Evolutionary conservation across 2,113 vertebrate species (phyloP), one percentile per base, ranked within the genome.

Genomic region (Mixornis gularis): DNA sequence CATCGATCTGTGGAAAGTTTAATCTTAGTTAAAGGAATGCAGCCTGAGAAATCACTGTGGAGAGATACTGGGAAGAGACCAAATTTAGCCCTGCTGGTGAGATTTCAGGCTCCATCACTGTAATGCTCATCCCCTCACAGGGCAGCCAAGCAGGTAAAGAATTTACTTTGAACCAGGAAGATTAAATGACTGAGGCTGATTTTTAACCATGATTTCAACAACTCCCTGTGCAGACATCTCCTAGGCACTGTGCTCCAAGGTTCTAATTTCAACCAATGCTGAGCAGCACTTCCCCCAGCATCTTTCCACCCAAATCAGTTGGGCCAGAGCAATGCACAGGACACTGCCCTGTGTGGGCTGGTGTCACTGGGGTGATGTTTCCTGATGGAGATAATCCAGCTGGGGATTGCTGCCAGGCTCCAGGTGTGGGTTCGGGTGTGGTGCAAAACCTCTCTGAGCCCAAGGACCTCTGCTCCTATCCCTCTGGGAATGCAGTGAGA

Each of bases 221-320:
- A 24, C 14, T 19, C 40, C 9, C 2, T 6, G n/a, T 46, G 40
- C 64, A 68, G 44, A 21, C 29, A 36, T 59, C 25, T 68, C 49
- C 38, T 55, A 60, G 44, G 36, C 20, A 29, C 46, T 34, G 36
- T 41, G 53, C 68, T 76, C 32, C 59, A 36, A 26, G 49, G 29
- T 40, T 58, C 84, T 26, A 1, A 34, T 46, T 41, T 68, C 19
- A 36, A 3, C 7, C 0, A 0, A 5, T 26, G 41, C 34, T 19
- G 34, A 59, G 24, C 56, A 62, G 30, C 20, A 38, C 58, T 60
- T 2, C 20, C 18, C 30, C 25, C 52, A 49, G 32, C 41, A 65
- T 4, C 44, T 29, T 72, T 34, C 46, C 29, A 26, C 16, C 40
- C 25, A 24, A n/a, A 17, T 2, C 0, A 0, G 29, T 38, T 30